Evolutionary conservation across 2,797 vertebrate genomes (phyloP).

Genomic region (Amazonetta brasiliensis): DNA sequence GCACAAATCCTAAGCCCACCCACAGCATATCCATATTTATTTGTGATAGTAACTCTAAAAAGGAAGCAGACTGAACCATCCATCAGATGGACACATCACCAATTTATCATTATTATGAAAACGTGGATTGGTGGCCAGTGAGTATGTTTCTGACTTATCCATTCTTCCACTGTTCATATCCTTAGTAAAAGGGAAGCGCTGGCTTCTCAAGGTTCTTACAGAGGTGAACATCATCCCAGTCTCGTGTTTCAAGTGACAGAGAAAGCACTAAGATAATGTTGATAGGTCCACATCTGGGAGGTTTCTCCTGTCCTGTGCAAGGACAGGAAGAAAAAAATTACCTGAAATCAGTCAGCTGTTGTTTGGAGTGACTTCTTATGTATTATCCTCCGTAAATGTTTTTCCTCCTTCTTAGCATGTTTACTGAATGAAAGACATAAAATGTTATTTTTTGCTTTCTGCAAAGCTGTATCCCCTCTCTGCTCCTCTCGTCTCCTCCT

Average conservation of each 20-base stretch:
- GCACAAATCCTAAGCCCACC: background rate
- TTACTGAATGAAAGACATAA: background rate
- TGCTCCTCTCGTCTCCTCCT: background rate
- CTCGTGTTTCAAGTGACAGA: background rate
- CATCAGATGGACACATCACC: background rate
- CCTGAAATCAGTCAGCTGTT: background rate
- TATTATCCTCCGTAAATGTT: background rate
- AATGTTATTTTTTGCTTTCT: background rate
- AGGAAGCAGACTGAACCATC: conserved; percentile 49
- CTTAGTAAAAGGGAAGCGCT: background rate
- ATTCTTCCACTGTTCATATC: background rate
- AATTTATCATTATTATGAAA: background rate
- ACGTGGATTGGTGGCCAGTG: background rate
- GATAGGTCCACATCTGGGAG: background rate
- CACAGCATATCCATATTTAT: conserved; percentile 2
- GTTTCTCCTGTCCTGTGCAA: background rate
- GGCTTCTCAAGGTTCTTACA: background rate
- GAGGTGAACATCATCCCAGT: background rate
- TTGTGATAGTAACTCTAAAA: background rate
- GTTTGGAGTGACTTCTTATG: background rate
- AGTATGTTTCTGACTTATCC: background rate
- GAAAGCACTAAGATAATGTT: background rate
- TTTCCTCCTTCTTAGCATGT: background rate
- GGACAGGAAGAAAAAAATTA: background rate
- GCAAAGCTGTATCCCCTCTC: background rate